Conservation (phyloP, 1,140 invertebrate species). For the Piezodorus guildinii region DNA sequence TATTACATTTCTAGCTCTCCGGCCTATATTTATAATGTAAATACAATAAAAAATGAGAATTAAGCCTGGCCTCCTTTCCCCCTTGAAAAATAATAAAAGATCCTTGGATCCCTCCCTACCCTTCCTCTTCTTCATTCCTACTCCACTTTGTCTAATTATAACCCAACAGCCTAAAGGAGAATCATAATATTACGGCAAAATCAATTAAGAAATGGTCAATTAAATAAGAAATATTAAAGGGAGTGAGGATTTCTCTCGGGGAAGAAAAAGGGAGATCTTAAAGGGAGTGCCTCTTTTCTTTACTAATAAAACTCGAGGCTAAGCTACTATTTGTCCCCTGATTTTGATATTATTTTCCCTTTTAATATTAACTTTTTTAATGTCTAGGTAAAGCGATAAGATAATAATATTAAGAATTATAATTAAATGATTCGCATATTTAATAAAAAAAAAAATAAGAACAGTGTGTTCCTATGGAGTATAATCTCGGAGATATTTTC, state of each 20-base stretch:
- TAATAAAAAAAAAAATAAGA: no score
- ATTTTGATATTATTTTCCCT: no score
- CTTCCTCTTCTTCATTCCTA: neutral
- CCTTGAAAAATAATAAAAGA: slow-evolving; percentile 13
- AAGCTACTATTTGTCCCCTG: no score
- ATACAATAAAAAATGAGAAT: slow-evolving; percentile 20
- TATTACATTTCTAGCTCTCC: slow-evolving; percentile 16
- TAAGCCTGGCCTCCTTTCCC: neutral
- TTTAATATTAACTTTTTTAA: no score
- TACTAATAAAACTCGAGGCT: no score
- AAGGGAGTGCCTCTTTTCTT: neutral
- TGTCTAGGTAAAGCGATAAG: no score
- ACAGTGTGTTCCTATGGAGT: no score
- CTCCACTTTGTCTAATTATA: slow-evolving; percentile 13
- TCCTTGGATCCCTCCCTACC: no score
- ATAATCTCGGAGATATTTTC: no score
- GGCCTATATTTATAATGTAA: slow-evolving; percentile 19
- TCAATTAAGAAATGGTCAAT: slow-evolving; percentile 4
- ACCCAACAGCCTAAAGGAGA: slow-evolving; percentile 7
- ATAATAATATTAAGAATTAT: no score
- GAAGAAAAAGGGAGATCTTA: neutral
- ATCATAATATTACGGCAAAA: slow-evolving; percentile 6
- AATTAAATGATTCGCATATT: no score
- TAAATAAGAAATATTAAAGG: slow-evolving; percentile 7
- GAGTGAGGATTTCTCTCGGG: neutral